Percentiles rank a stretch among this genome's conserved stretches.
Evolutionary conservation across 2,113 vertebrate species (phyloP).

Genomic region (Nycticorax nycticorax): DNA sequence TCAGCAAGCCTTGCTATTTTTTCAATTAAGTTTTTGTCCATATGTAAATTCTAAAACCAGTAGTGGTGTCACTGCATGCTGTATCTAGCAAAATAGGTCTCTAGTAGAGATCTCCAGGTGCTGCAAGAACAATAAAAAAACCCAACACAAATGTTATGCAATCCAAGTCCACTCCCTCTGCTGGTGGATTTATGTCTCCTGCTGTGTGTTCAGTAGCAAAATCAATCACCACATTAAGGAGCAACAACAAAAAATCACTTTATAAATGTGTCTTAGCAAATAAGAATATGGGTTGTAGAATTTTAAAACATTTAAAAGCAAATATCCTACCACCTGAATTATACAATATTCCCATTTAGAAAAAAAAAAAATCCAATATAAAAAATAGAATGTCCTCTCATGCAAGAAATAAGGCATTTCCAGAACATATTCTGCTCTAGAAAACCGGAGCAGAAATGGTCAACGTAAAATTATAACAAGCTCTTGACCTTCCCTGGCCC

Average conservation of each 20-base stretch:
- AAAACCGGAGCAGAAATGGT: conserved; percentile 46
- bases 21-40: neutral
- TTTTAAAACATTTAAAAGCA: neutral
- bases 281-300: neutral
- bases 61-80: neutral
- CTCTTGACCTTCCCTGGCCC: conserved; percentile 56
- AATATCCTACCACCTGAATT: neutral
- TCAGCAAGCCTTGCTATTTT: neutral
- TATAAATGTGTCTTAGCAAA: neutral
- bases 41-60: neutral
- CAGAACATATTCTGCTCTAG: neutral
- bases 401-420: neutral
- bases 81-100: neutral
- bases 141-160: neutral
- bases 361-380: neutral
- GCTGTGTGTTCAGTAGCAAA: neutral
- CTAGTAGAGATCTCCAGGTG: neutral
- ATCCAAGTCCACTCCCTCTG: neutral
- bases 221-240: neutral
- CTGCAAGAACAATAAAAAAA: neutral
- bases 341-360: neutral
- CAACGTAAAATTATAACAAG: conserved; percentile 23
- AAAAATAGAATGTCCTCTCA: neutral
- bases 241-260: neutral
- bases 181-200: neutral